A percentile compares a stretch with the other conserved stretches of the same genome.
These are phyloP conservation scores for Globodera ellingtonae DNA, from an alignment of 1,140 invertebrate genomes.

Conservation along the genomic window DNA sequence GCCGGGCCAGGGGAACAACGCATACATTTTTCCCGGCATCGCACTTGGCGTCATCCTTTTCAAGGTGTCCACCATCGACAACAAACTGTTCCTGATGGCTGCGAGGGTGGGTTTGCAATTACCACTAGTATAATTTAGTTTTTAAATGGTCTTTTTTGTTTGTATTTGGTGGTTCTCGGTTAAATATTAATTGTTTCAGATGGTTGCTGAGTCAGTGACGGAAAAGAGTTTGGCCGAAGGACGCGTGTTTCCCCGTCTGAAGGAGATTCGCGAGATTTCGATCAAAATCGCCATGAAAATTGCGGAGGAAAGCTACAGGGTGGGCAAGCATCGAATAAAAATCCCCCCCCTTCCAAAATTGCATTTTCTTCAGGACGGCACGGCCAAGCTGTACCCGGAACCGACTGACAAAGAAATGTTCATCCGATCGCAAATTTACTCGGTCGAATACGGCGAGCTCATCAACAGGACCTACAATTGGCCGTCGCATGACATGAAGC, in stretches of 20 bases:
- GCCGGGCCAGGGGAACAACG: constrained; percentile 93
- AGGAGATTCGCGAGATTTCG: constrained; percentile 84
- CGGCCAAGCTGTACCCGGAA: constrained; percentile 69
- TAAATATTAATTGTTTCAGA: constrained; percentile 68
- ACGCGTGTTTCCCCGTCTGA: constrained; percentile 89
- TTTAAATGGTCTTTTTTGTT: neutral
- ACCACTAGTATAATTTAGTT: neutral
- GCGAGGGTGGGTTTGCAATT: constrained; percentile 71
- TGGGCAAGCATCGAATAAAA: neutral
- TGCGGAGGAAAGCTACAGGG: constrained; percentile 81
- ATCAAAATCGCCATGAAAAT: constrained; percentile 81
- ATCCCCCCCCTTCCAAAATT: too few species aligned
- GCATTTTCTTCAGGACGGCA: constrained; percentile 65
- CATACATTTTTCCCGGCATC: constrained; percentile 88
- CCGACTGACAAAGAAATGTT: constrained; percentile 69
- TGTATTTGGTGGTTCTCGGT: neutral
- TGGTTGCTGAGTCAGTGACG: constrained; percentile 80
- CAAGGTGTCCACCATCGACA: constrained; percentile 83
- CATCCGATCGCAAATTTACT: constrained; percentile 68
- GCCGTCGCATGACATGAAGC: constrained; percentile 66
- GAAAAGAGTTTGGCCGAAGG: constrained; percentile 80
- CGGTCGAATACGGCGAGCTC: constrained; percentile 69
- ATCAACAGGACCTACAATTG: constrained; percentile 68
- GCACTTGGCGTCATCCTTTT: constrained; percentile 81
- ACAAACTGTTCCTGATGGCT: constrained; percentile 86